Conservation (phyloP, 2,888 invertebrate genomes). For the Drosophila robusta region DNA sequence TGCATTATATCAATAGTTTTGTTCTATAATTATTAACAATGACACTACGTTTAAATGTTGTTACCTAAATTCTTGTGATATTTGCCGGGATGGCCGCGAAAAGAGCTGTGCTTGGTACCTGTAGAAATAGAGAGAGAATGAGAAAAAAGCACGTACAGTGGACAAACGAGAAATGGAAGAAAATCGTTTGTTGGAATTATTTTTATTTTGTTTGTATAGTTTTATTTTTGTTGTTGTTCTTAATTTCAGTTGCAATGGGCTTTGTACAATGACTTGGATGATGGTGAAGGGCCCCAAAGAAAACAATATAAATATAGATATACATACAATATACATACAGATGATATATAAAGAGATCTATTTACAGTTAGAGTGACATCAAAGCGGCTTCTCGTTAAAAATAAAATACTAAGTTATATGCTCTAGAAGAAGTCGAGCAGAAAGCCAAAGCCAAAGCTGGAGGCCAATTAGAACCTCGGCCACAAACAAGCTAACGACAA, state of each 20-base stretch:
- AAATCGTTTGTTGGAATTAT: constrained; percentile 20
- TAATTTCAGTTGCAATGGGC: constrained; percentile 18
- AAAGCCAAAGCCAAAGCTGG: constrained; percentile 34
- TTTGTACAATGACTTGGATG: constrained; percentile 46
- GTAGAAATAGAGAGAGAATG: constrained; percentile 68
- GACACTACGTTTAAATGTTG: constrained; percentile 64
- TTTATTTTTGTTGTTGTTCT: background rate
- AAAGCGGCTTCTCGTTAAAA: constrained; percentile 43
- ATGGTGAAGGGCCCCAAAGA: constrained; percentile 19
- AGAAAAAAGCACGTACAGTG: constrained; percentile 29
- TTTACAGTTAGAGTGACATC: constrained; percentile 69
- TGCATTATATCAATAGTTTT: constrained; percentile 43
- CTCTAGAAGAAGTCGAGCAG: constrained; percentile 25
- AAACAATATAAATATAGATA: constrained; percentile 25
- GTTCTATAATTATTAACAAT: constrained; percentile 60
- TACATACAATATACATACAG: constrained; percentile 17
- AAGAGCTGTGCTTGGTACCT: constrained; percentile 84
- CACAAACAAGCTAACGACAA: constrained; percentile 38
- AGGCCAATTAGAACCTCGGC: constrained; percentile 59
- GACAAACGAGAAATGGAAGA: constrained; percentile 35
- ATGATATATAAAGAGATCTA: constrained; percentile 35
- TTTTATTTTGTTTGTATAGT: background rate
- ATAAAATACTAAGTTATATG: constrained; percentile 25
- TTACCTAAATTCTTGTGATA: constrained; percentile 85
- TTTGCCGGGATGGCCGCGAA: constrained; percentile 84